Conservation (phyloP, 2,888 invertebrate species). For the Drosophila colorata region DNA sequence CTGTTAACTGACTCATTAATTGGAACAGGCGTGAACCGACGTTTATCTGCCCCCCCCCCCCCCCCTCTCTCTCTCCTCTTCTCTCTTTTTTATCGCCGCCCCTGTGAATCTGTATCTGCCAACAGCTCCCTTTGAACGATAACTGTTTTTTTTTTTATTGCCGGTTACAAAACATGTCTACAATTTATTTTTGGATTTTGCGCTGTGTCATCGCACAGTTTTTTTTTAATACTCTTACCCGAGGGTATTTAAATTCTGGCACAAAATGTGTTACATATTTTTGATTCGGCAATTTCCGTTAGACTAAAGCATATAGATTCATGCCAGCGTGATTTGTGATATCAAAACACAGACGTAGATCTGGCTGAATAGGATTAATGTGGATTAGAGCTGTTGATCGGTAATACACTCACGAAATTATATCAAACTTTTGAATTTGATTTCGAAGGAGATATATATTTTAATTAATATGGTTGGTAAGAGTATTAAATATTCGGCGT, state of each 20-base stretch:
- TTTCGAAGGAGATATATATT: not conserved
- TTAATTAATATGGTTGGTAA: not conserved
- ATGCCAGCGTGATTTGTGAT: too few species aligned
- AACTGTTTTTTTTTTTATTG: conserved; percentile 56
- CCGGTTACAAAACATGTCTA: conserved; percentile 75
- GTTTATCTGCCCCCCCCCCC: conserved; percentile 5
- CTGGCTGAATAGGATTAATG: too few species aligned
- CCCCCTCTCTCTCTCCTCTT: not conserved
- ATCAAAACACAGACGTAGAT: too few species aligned
- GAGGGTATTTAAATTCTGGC: conserved; percentile 1
- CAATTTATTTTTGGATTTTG: conserved; percentile 38
- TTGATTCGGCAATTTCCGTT: not conserved
- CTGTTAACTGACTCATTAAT: conserved; percentile 69
- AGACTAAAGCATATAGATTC: too few species aligned
- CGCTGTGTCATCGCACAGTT: conserved; percentile 55
- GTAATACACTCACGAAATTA: too few species aligned
- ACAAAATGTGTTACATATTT: not conserved
- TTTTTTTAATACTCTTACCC: not conserved
- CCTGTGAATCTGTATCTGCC: conserved; percentile 21
- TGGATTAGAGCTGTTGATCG: too few species aligned
- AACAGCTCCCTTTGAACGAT: conserved; percentile 45
- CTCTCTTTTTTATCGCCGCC: not conserved
- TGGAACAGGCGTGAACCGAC: conserved; percentile 55
- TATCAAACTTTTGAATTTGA: not conserved
- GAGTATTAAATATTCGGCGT: not conserved